Conservation (phyloP, 92 coral and sea anemone genomes). For the Parazoanthus darwini region DNA sequence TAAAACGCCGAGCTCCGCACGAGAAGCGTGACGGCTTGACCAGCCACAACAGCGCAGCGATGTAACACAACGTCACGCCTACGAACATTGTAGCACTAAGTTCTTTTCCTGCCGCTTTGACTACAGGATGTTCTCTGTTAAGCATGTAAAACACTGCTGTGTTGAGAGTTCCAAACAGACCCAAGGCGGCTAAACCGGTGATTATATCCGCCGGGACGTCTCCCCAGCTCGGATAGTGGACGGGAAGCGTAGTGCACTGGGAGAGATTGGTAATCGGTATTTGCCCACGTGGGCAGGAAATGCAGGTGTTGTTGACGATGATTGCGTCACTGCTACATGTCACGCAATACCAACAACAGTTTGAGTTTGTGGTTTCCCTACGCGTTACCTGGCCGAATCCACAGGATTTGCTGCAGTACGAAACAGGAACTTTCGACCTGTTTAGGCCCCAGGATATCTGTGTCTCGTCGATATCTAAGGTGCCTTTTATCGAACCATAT, state of each 20-base stretch:
- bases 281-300: constrained; percentile 36
- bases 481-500: constrained; percentile 46
- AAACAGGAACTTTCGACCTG: constrained; percentile 21
- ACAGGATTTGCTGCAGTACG: constrained; percentile 45
- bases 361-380: constrained; percentile 20
- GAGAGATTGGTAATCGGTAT: constrained; percentile 22
- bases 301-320: constrained; percentile 47
- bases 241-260: neutral
- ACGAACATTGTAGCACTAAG: neutral
- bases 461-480: constrained; percentile 24
- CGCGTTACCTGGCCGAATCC: constrained; percentile 2
- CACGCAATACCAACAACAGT: constrained; percentile 51
- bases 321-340: constrained; percentile 22
- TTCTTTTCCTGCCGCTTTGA: constrained; percentile 36
- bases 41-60: constrained; percentile 21
- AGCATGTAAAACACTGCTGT: neutral
- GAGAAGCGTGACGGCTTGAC: constrained; percentile 19
- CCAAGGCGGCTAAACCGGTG: constrained; percentile 4
- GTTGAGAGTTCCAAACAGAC: constrained; percentile 7
- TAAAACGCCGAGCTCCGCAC: constrained; percentile 35
- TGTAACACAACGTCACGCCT: constrained; percentile 35
- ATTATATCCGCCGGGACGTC: constrained; percentile 10
- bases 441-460: constrained; percentile 42
- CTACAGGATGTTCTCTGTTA: constrained; percentile 3
- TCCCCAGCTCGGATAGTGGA: constrained; percentile 28